A percentile compares a stretch with the other conserved stretches of the same genome.
phyloP scores from a whole-genome alignment of 2,113 vertebrate genomes.

The Anolis sagrei region DNA sequence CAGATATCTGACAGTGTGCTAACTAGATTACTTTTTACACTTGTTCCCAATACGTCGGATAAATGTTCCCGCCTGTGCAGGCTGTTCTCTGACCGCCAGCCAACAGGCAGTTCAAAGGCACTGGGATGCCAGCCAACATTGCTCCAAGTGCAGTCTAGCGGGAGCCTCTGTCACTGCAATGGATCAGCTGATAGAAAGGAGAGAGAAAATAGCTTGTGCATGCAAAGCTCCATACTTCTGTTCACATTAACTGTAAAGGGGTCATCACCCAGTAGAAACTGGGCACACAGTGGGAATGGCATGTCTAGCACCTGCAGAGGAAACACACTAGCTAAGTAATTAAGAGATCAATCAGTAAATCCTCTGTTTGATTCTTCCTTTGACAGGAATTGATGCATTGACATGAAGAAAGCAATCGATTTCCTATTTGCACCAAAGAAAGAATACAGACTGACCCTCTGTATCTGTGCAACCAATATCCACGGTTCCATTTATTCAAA shows the following conservation, averaged over 20 bases:
- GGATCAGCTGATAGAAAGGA: constrained; percentile 12
- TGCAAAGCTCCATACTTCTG: constrained; percentile 18
- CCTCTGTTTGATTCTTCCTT: background rate
- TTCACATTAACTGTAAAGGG: background rate
- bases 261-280: background rate
- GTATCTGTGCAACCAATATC: too few species aligned
- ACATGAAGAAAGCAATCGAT: background rate
- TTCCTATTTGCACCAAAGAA: too few species aligned
- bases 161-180: constrained; percentile 9
- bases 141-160: background rate
- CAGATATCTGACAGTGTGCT: background rate
- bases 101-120: constrained; percentile 29
- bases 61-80: constrained; percentile 14
- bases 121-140: constrained; percentile 36
- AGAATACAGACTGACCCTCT: too few species aligned
- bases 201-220: constrained; percentile 6
- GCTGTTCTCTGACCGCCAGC: constrained; percentile 34
- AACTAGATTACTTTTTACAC: constrained; percentile 17
- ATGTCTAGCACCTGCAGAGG: background rate
- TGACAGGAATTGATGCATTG: background rate
- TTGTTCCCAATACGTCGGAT: constrained; percentile 25
- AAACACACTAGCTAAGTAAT: background rate
- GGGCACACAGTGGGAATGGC: background rate
- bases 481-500: too few species aligned
- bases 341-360: background rate